Percentiles rank a stretch among this genome's conserved stretches.
Conservation (phyloP, 2,797 vertebrate species). For the Acrossocheilus fasciatus region DNA sequence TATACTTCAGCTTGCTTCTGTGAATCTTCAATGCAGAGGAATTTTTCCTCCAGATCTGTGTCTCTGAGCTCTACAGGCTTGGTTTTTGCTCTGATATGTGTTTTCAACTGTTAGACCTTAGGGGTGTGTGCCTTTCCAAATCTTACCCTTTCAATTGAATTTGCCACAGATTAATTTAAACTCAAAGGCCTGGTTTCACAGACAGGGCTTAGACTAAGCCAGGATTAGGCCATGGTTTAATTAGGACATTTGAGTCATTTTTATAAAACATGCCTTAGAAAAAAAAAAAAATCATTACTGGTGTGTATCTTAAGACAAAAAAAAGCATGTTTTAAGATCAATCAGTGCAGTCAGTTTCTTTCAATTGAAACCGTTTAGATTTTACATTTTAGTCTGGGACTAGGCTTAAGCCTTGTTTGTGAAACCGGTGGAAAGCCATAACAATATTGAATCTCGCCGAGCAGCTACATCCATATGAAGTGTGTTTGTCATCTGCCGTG, state of each 20-base stretch:
- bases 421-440: not conserved
- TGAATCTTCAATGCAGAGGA: no score
- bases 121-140: not conserved
- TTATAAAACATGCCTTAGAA: not conserved
- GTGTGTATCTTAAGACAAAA: no score
- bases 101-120: not conserved
- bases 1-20: not conserved
- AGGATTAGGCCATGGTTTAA: no score
- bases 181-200: not conserved
- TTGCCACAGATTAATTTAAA: not conserved
- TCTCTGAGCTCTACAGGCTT: not conserved
- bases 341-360: no score
- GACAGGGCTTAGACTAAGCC: no score
- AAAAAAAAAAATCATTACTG: no score
- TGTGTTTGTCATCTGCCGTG: slow-evolving; percentile 27
- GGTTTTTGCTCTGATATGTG: not conserved
- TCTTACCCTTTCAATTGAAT: not conserved
- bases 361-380: no score
- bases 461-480: not conserved
- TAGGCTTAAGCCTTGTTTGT: no score
- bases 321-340: no score
- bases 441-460: not conserved
- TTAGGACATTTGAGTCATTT: not conserved
- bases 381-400: no score
- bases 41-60: not conserved